A percentile compares a stretch with the other conserved stretches of the same genome.
These are phyloP conservation scores for Pipistrellus kuhlii DNA, from an alignment of 2,797 vertebrate species.

Conservation along the genomic window DNA sequence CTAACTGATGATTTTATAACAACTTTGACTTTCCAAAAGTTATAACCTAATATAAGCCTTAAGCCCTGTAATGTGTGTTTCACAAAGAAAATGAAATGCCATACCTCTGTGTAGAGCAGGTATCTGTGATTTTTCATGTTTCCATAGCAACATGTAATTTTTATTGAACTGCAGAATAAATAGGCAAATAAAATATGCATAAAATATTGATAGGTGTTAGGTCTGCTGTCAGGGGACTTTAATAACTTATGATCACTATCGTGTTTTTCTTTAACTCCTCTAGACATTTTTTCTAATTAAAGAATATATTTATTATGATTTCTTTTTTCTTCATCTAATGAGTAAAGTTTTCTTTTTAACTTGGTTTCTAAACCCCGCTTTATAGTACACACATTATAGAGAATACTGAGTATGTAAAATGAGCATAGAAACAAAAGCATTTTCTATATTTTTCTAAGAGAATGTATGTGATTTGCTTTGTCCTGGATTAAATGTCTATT, in stretches of 20 bases:
- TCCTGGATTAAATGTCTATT: background rate
- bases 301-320: conserved; percentile 32
- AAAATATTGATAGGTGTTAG: conserved; percentile 78
- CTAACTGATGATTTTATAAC: conserved; percentile 41
- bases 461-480: background rate
- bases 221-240: conserved; percentile 60
- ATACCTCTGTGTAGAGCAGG: conserved; percentile 66
- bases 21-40: conserved; percentile 75
- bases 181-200: conserved; percentile 84
- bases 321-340: conserved; percentile 33
- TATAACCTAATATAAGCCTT: conserved; percentile 64
- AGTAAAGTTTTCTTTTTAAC: conserved; percentile 42
- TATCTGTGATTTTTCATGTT: conserved; percentile 80
- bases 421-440: background rate
- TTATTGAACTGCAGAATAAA: conserved; percentile 81
- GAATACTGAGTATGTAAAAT: background rate
- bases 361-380: background rate
- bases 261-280: conserved; percentile 55
- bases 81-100: conserved; percentile 77
- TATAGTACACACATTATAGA: background rate
- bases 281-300: conserved; percentile 66
- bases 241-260: conserved; percentile 65
- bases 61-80: conserved; percentile 80
- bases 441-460: background rate
- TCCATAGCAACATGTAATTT: conserved; percentile 83